Percentiles rank a stretch among this genome's conserved stretches.
phyloP scores from a whole-genome alignment of 92 coral and sea anemone species.

The Palythoa grandis region DNA sequence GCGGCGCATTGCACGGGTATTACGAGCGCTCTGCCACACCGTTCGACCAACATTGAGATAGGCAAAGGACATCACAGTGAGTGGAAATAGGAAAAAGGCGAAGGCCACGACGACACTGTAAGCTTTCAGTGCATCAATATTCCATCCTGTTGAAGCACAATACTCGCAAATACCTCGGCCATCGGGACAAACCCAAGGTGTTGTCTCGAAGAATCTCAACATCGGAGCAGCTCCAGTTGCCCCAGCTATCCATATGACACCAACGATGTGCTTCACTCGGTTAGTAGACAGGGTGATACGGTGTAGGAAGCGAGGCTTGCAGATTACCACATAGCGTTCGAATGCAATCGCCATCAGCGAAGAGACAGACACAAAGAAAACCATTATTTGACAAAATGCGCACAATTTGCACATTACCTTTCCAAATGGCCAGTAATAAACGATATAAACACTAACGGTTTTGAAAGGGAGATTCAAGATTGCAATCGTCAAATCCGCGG shows the following conservation, averaged over 20 bases:
- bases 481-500: conserved; percentile 81
- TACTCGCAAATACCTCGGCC: conserved; percentile 28
- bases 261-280: conserved; percentile 48
- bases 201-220: conserved; percentile 47
- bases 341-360: conserved; percentile 70
- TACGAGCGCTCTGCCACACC: conserved; percentile 73
- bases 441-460: conserved; percentile 64
- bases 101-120: conserved; percentile 56
- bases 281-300: conserved; percentile 57
- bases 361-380: conserved; percentile 65
- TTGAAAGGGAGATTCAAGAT: conserved; percentile 68
- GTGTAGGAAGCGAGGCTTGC: conserved; percentile 53
- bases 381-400: conserved; percentile 66
- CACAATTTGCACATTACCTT: conserved; percentile 69
- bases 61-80: conserved; percentile 62
- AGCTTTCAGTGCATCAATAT: conserved; percentile 17
- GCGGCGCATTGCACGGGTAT: conserved; percentile 68
- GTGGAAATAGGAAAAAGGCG: conserved; percentile 65
- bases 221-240: conserved; percentile 60
- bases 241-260: conserved; percentile 60
- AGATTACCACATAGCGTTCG: conserved; percentile 74
- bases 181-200: not conserved
- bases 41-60: conserved; percentile 71
- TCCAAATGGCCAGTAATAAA: conserved; percentile 69
- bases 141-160: conserved; percentile 63